phyloP scores from a whole-genome alignment of 2,888 invertebrate genomes.

The Alloplasta piceator region DNA sequence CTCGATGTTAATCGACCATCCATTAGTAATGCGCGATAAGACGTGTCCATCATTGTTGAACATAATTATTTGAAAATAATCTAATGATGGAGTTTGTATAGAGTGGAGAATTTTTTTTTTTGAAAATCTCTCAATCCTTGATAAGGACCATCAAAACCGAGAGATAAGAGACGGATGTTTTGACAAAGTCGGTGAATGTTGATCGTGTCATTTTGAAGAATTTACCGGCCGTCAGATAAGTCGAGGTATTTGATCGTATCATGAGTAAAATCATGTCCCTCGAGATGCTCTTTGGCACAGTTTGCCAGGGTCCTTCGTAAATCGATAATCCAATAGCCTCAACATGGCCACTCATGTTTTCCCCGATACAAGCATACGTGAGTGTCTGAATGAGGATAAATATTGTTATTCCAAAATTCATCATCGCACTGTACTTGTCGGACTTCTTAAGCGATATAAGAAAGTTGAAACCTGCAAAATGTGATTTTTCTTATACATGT shows the following conservation, averaged over 20 bases:
- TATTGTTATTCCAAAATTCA: slow-evolving; percentile 40
- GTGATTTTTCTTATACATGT: not conserved
- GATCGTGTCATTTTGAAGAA: slow-evolving; percentile 64
- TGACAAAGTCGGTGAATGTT: slow-evolving; percentile 63
- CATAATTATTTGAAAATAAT: too few relatives aligned
- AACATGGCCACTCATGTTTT: slow-evolving; percentile 63
- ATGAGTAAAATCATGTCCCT: slow-evolving; percentile 62
- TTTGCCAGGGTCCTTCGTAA: slow-evolving; percentile 15
- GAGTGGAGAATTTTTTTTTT: too few relatives aligned
- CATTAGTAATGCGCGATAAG: too few relatives aligned
- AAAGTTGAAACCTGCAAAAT: slow-evolving; percentile 67
- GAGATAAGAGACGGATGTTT: slow-evolving; percentile 66
- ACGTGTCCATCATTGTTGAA: too few relatives aligned
- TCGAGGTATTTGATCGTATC: slow-evolving; percentile 66
- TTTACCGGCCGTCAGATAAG: slow-evolving; percentile 67
- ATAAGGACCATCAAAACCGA: slow-evolving; percentile 19
- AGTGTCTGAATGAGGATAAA: slow-evolving; percentile 67
- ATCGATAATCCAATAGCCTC: slow-evolving; percentile 38
- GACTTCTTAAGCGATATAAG: slow-evolving; percentile 59
- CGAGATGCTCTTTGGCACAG: not conserved
- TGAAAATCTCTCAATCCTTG: not conserved
- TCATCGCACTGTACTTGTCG: not conserved
- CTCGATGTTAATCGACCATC: too few relatives aligned
- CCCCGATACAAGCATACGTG: slow-evolving; percentile 66
- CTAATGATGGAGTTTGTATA: too few relatives aligned